Conservation (phyloP, 35 echinoderm and acorn worm genomes). For the Eucidaris tribuloides region DNA sequence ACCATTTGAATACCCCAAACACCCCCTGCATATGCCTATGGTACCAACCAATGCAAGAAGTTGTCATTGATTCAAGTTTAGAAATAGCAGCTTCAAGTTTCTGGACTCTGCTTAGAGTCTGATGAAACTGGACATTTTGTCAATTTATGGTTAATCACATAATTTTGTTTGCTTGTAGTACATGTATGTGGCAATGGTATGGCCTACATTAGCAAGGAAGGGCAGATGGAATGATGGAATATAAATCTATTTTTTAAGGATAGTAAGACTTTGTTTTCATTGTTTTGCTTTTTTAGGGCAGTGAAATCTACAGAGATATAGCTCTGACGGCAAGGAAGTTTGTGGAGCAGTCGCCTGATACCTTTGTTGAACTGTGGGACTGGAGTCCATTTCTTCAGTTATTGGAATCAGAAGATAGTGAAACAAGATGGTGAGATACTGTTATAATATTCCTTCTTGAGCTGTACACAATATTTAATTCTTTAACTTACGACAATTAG, state of each 20-base stretch:
- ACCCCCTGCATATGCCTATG: too few species aligned
- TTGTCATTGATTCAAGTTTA: too few species aligned
- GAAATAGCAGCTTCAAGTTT: too few species aligned
- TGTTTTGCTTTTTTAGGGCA: background rate
- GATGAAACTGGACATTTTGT: background rate
- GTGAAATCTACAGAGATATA: background rate
- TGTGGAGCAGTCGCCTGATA: constrained; percentile 13
- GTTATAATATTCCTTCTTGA: background rate
- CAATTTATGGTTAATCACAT: background rate
- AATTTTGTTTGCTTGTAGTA: background rate
- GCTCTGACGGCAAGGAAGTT: constrained; percentile 11
- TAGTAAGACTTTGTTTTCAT: background rate
- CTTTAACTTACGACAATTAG: background rate
- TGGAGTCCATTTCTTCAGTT: constrained; percentile 68
- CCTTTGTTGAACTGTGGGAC: constrained; percentile 49
- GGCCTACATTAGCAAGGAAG: too few species aligned
- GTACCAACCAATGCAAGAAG: too few species aligned
- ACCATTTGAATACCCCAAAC: too few species aligned
- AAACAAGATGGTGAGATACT: constrained; percentile 48
- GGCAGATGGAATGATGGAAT: background rate
- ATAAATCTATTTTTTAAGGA: background rate
- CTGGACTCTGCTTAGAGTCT: background rate
- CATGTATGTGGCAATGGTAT: too few species aligned
- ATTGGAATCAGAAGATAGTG: constrained; percentile 4
- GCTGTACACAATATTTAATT: background rate